These are phyloP conservation scores for Perccottus glenii DNA, from an alignment of 2,113 vertebrate genomes.

Conservation along the genomic window DNA sequence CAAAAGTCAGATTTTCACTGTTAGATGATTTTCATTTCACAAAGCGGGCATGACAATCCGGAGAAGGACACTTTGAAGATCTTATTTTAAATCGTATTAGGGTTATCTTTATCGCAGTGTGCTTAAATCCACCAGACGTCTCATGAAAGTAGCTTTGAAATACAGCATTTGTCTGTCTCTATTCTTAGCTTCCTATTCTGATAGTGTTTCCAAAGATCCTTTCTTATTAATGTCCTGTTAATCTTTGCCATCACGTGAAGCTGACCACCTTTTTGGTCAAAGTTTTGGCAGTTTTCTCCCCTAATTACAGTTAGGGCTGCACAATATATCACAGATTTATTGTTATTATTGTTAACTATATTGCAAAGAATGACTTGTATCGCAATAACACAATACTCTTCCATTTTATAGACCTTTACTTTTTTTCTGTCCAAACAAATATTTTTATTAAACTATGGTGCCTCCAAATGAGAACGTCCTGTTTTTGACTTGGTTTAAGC, in stretches of 20 bases:
- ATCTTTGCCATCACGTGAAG: neutral
- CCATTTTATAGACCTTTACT: too few relatives aligned
- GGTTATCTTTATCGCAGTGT: slow-evolving; percentile 51
- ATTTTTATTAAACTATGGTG: too few relatives aligned
- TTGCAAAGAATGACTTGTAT: too few relatives aligned
- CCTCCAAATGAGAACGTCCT: too few relatives aligned
- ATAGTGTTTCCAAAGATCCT: slow-evolving; percentile 8
- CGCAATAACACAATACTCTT: too few relatives aligned
- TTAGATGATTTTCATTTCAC: slow-evolving; percentile 9
- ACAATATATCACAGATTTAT: too few relatives aligned
- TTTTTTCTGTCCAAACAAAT: too few relatives aligned
- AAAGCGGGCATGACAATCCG: slow-evolving; percentile 10
- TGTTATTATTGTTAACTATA: too few relatives aligned
- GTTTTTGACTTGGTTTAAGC: too few relatives aligned
- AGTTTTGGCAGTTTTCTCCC: too few relatives aligned
- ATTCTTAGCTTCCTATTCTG: slow-evolving; percentile 61
- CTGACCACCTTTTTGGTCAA: neutral
- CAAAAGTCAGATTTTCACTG: slow-evolving; percentile 4
- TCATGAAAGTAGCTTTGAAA: slow-evolving; percentile 17
- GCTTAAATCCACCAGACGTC: slow-evolving; percentile 49
- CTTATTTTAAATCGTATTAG: slow-evolving; percentile 27
- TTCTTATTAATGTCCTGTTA: slow-evolving; percentile 11
- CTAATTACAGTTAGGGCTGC: too few relatives aligned
- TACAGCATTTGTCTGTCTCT: slow-evolving; percentile 53
- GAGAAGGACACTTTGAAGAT: slow-evolving; percentile 21